Base-by-base conservation (phyloP, 1,140 invertebrate genomes). In the Nixonia krombeini region DNA sequence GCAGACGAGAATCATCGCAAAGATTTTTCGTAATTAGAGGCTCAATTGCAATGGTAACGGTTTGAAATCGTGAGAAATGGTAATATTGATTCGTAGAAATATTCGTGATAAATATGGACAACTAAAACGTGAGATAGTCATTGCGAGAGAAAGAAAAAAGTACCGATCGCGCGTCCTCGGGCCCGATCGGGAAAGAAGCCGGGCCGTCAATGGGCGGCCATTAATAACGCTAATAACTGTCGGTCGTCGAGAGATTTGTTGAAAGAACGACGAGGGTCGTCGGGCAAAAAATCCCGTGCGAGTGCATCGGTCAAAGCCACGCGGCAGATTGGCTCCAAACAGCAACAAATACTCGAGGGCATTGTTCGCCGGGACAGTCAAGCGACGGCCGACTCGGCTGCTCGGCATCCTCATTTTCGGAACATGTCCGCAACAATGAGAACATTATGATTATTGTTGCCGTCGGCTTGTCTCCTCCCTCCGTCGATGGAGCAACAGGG, bases 351-450 rank as follows among this genome's bases (percentile, higher is more conserved):
- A 83, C 79, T 82, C 74, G 70, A 82, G 66, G 50, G 28, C 61
- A 81, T 85, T 84, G 81, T 84, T 46, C 47, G 45, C 35, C 51
- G 61, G 74, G 74, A 79, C 78, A 73, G 63, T 72, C 64, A 51
- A 59, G 52, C 56, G 63, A 65, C 52, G 59, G 50, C 23, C 12
- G 29, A 9, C 35, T 28, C 23, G 49, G 15, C 23, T 16, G 16
- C 15, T 16, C 31, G 46, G 42, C 28, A 74, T 74, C 65, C 78
- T 80, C 78, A 83, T 84, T 83, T 81, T 76, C 62, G 82, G 84
- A 85, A 85, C 84, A 85, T 77, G 75, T 82, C 81, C 78, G 59
- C 81, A 85, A 85, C 84, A 85, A 85, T 81, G 67, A 78, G 64
- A 63, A 80, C 76, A 83, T 85, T 84, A 83, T 79, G 75, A 82